Evolutionary conservation across 2,113 vertebrate species (phyloP), one percentile per base, ranked within the genome.

Genomic region (Otus sunia): DNA sequence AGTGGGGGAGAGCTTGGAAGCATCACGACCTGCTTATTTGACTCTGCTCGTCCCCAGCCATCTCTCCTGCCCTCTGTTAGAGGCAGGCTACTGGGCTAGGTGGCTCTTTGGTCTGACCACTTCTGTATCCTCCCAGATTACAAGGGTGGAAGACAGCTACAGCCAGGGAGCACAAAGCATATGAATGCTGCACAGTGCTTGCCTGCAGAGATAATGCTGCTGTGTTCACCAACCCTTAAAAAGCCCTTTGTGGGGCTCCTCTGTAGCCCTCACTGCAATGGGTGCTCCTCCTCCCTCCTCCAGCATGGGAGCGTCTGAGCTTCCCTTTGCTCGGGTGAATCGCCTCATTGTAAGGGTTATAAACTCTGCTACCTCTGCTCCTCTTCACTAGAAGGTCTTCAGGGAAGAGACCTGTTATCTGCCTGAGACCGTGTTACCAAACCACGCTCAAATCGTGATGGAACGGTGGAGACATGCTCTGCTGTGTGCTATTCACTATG

Each of bases 381-480:
- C 74, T 82, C 25, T 12, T 36, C 45, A 0, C 60, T 4, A 12
- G 12, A 23, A 86, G 19, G 7, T 13, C 64, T 45, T 14, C 53
- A 36, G 86, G 11, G 29, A 32, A 41, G 22, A 5, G 6, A 7
- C 20, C 1, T 12, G 7, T 20, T 49, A n/a, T 37, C 76, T 77
- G 64, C 52, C 2, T 1, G 37, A 20, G 0, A 3, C 30, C 0
- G 0, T 12, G 47, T 15, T 10, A 30, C 27, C 50, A 36, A 64
- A n/a, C 0, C 37, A 5, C 0, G 0, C 41, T 14, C 59, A 23
- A 3, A 22, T 16, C 52, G 4, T 1, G 25, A 2, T 0, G 50
- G 50, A 39, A 7, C 8, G 1, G 32, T 2, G 59, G 20, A 16
- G 71, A 39, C 5, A 3, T 10, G 36, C 62, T 41, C 55, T 13